A percentile compares a stretch with the other conserved stretches of the same genome.
phyloP scores from a whole-genome alignment of 2,797 vertebrate genomes.

The Notolabrus celidotus region DNA sequence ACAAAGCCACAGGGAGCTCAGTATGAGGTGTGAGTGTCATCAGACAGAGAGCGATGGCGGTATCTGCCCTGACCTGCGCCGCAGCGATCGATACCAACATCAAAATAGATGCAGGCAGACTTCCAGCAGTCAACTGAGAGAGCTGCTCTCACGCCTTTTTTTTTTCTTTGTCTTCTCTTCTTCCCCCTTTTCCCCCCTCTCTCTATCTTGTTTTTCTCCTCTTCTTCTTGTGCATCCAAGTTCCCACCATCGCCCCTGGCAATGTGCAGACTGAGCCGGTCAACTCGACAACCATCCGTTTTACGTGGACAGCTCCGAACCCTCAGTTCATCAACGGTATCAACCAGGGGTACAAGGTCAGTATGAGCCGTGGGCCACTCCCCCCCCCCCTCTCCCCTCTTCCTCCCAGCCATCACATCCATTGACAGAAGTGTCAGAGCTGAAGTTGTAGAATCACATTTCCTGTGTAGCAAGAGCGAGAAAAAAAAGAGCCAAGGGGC shows the following conservation, averaged over 20 bases:
- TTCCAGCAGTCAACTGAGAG: conserved; percentile 27
- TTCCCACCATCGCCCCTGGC: conserved; percentile 94
- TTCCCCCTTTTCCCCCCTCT: not conserved
- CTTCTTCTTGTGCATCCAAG: conserved; percentile 73
- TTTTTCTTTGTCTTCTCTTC: conserved; percentile 16
- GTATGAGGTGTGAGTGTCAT: conserved; percentile 52
- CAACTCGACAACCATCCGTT: conserved; percentile 95
- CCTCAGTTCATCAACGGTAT: conserved; percentile 99
- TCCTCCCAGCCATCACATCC: conserved; percentile 13
- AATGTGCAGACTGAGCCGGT: conserved; percentile 92
- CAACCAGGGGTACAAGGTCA: conserved; percentile 99
- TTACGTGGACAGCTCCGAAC: conserved; percentile 96
- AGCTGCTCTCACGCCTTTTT: conserved; percentile 42
- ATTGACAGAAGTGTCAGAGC: conserved; percentile 61
- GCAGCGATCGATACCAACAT: conserved; percentile 69
- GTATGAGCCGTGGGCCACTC: conserved; percentile 14
- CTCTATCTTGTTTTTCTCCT: conserved; percentile 1
- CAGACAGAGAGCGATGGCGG: conserved; percentile 57
- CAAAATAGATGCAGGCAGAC: conserved; percentile 59
- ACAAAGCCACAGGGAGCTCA: conserved; percentile 37
- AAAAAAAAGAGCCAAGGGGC: conserved; percentile 35
- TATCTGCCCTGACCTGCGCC: conserved; percentile 58
- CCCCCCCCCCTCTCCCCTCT: not conserved
- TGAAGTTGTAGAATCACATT: conserved; percentile 45
- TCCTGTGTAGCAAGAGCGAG: conserved; percentile 23